A percentile compares a stretch with the other conserved stretches of the same genome.
These are phyloP conservation scores for Parotia lawesii DNA, from an alignment of 2,113 vertebrate species.

Conservation along the genomic window DNA sequence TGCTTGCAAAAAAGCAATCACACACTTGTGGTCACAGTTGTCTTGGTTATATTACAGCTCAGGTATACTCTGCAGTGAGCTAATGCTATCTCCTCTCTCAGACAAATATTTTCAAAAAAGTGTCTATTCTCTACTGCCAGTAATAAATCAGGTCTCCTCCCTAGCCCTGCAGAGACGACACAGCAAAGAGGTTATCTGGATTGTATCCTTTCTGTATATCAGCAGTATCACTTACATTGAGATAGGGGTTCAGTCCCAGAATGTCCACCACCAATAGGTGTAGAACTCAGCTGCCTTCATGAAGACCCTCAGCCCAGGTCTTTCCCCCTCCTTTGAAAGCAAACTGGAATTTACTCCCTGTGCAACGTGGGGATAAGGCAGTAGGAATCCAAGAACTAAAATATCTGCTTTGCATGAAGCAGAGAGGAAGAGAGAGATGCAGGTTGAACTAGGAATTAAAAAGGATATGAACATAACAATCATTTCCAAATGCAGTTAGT, in stretches of 20 bases:
- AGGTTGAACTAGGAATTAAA: background rate
- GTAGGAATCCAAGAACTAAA: background rate
- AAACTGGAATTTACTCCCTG: background rate
- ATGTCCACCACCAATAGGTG: rapidly evolving
- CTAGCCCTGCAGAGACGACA: background rate
- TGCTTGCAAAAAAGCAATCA: background rate
- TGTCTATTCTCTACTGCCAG: background rate
- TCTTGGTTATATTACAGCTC: background rate
- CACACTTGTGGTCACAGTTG: background rate
- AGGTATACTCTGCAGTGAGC: background rate
- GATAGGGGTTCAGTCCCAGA: background rate
- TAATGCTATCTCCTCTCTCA: background rate
- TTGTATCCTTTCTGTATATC: background rate
- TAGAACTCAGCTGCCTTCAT: background rate
- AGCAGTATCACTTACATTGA: background rate
- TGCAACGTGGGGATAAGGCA: background rate
- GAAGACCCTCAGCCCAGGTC: background rate
- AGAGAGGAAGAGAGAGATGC: background rate
- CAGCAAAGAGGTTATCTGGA: background rate
- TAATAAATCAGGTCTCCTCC: background rate
- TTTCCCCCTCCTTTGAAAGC: background rate
- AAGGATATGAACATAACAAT: background rate
- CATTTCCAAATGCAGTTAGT: background rate
- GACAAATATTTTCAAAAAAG: background rate
- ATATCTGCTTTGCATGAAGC: background rate